Base-by-base conservation (phyloP, 2,113 vertebrate species). In the Amazona vittata region DNA sequence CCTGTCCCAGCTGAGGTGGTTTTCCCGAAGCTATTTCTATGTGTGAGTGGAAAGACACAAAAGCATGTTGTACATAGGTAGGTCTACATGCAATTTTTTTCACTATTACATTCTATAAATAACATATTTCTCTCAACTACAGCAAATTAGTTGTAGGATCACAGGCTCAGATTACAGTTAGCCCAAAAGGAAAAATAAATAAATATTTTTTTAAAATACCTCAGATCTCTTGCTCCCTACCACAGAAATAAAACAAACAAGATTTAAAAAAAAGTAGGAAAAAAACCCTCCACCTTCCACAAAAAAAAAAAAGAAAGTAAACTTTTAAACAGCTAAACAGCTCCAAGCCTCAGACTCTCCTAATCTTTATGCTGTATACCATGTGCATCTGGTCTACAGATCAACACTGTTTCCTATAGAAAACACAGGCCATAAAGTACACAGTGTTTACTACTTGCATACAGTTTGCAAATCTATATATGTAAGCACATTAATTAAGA, bases 171-270 rank as follows among this genome's bases (percentile, higher is more conserved):
- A 55, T 6, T n/a, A 80, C 5, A 14, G 12, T 29, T 73, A 84
- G n/a, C 9, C 11, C 49, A 52, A 62, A 80, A 86, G 12, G 35
- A 62, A 16, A 21, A 44, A 35, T 41, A 31, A 43, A 57, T 50
- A 22, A 29, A 11, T 16, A 3, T 5, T 0, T 9, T 15, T 29
- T 12, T 6, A 10, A 69, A 69, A 77, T 7, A 37, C 9, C 15
- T 29, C 29, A 37, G 31, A 57, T 47, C 49, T 37, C 28, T 16
- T 16, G 21, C 33, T 77, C 15, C 16, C 39, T 73, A 63, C 6
- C 35, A 70, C 60, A 65, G 15, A 37, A 92, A 69, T 10, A 37
- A 55, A 41, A 50, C 0, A 79, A 53, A 52, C 1, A 7, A 50
- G 9, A n/a, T 16, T 9, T 39, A 43, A 46, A 29, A 65, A 47